Base-by-base conservation (phyloP, 2,113 vertebrate genomes). In the Perca schrenkii region DNA sequence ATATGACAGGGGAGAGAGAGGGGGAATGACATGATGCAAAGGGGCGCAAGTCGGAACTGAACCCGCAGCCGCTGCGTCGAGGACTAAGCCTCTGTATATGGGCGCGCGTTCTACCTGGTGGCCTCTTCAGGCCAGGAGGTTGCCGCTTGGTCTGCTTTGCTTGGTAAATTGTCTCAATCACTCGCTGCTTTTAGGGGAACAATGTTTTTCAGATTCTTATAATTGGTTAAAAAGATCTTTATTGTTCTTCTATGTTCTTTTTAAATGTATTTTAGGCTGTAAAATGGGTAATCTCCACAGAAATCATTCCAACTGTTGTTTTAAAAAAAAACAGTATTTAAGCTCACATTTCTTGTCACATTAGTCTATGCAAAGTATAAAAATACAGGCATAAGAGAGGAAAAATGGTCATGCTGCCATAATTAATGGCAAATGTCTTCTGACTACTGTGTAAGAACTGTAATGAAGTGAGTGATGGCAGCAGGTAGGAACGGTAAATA, bases 401-500 rank as follows among this genome's bases (percentile, higher is more conserved):
- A 15, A 70, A 47, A 57, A 17, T 10, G 22, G 25, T 15, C 74
- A 3, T 4, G 5, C 58, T 50, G 85, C 36, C 73, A 19, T 75
- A 76, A 73, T 75, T 71, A 79, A 73, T 50, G 54, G 3, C 57
- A 64, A 62, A 16, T 76, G 63, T 70, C 49, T 49, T 47, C 56
- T 70, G 31, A 74, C 25, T 34, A 21, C 46, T 72, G 58, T 17
- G 25, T 63, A 43, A 66, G 49, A 46, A 16, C 22, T 67, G 36
- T 70, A 67, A 74, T 75, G 67, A 54, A 57, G 57, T 70, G 72
- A 79, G 66, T 73, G 82, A 84, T 73, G 71, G 67, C 76, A 77
- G 83, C 78, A 80, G 71, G 61, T 67, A 79, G 22, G 57, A 56
- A 60, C 22, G 1, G 75, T 28, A 78, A 86, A 89, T 86, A 72